Conservation (phyloP, 2,797 vertebrate genomes). For the Acrossocheilus fasciatus region DNA sequence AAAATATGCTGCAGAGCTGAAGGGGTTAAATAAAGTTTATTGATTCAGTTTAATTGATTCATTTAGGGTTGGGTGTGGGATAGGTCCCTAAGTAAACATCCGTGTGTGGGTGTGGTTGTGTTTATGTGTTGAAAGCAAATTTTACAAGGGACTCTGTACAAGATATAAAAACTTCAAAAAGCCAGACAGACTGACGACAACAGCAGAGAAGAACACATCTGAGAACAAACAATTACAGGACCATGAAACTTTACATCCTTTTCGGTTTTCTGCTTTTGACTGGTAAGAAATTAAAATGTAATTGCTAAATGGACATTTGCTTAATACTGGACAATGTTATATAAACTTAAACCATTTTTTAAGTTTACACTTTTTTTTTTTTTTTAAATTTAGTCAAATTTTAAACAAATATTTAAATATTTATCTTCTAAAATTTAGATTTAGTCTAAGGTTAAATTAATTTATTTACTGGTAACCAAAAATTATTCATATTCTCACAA, state of each 20-base stretch:
- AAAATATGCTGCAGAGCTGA: no score
- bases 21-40: not conserved
- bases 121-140: conserved; percentile 32
- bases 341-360: not conserved
- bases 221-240: not conserved
- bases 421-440: not conserved
- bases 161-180: conserved; percentile 28
- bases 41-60: not conserved
- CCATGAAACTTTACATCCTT: conserved; percentile 41
- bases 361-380: no score
- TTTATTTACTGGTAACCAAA: no score
- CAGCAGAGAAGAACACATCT: not conserved
- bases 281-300: conserved; percentile 48
- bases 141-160: not conserved
- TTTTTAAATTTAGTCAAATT: not conserved
- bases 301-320: not conserved
- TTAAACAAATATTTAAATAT: not conserved
- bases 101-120: not conserved
- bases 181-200: not conserved
- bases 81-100: not conserved
- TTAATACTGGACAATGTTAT: not conserved
- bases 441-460: not conserved
- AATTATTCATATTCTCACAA: not conserved
- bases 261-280: conserved; percentile 33
- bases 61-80: not conserved